phyloP scores from a whole-genome alignment of 1,140 invertebrate species.

The Varroa destructor region DNA sequence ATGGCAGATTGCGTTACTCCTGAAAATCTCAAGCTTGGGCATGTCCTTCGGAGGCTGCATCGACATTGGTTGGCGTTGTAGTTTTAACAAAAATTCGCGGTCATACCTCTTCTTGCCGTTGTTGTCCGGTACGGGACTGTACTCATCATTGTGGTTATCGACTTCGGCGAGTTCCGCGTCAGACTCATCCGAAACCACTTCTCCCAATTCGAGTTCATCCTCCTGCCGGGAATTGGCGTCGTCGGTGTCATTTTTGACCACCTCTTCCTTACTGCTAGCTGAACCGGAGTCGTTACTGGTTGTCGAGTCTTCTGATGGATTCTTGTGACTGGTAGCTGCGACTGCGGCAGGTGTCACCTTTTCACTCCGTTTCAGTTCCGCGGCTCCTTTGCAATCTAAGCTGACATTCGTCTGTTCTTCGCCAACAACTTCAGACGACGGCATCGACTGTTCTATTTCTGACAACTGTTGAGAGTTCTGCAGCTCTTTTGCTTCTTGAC shows the following conservation, averaged over 20 bases:
- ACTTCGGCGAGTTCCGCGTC: conserved; percentile 2
- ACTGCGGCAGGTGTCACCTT: too few species aligned
- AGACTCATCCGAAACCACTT: conserved; percentile 23
- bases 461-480: not conserved
- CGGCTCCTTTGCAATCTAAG: too few species aligned
- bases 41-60: conserved; percentile 56
- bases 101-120: conserved; percentile 62
- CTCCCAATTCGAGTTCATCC: conserved; percentile 25
- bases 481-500: conserved; percentile 7
- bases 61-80: conserved; percentile 58
- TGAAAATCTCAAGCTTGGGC: conserved; percentile 49
- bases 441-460: not conserved
- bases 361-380: too few species aligned
- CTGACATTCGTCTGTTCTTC: not conserved
- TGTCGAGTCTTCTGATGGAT: too few species aligned
- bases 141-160: too few species aligned
- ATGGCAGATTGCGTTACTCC: conserved; percentile 41
- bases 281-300: too few species aligned
- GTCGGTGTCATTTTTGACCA: too few species aligned
- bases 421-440: not conserved
- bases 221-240: too few species aligned
- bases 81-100: conserved; percentile 57
- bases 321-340: too few species aligned
- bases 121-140: too few species aligned
- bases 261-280: too few species aligned